Evolutionary conservation across 2,113 vertebrate genomes (phyloP), one percentile per base, ranked within the genome.

Genomic region (Grantiella picta): DNA sequence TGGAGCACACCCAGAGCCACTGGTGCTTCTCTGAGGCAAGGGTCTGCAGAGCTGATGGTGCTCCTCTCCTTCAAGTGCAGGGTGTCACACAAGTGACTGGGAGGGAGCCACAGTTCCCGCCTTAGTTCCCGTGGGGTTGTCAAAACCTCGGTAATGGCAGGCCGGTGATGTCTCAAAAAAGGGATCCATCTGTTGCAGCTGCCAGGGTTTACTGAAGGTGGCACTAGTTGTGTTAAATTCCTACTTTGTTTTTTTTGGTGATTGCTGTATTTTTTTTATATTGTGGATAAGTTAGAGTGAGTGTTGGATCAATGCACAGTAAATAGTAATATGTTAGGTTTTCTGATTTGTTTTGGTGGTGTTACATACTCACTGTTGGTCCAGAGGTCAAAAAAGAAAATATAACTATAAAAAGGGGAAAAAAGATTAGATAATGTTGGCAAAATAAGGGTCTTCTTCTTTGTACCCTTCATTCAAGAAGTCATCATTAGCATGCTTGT

Each of bases 81-180:
- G 18, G 10, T 54, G n/a, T 69, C 66, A 36, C 11, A 8, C 40
- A 36, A 52, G 21, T 40, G n/a, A 17, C 14, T 0, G 0, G 36
- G 60, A 82, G 44, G 42, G 60, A 82, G 38, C 57, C 38, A 19
- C 35, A 35, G 25, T 16, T 86, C 27, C n/a, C 27, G 20, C 5
- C 17, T 21, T 19, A 8, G 20, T 44, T 92, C 36, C 54, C 7
- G 3, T 3, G 16, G 22, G 13, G 23, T 12, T 82, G 45, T 31
- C 42, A 50, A 44, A 78, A 64, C 35, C 7, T 68, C 0, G 0
- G 0, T 60, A 13, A 29, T 1, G 5, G 12, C 33, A 44, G 36
- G 19, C 11, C 2, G 7, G 7, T 71, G 38, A 7, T 76, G 18
- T 59, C n/a, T n/a, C 18, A 12, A 29, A 49, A 53, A 53, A 5